Base-by-base conservation (phyloP, 1,140 invertebrate genomes). In the Temnothorax nylanderi region DNA sequence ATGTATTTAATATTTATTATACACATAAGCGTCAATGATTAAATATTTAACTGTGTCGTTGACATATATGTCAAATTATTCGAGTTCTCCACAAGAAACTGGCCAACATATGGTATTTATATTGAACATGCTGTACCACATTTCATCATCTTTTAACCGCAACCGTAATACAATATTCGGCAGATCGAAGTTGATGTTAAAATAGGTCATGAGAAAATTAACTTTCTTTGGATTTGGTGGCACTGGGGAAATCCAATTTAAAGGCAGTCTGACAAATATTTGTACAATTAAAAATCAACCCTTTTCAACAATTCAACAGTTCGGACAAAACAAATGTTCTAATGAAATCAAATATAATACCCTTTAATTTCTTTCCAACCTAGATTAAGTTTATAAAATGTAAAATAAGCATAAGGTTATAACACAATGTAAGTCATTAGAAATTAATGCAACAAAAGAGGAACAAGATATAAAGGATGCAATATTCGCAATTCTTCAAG, bases 101-200 rank as follows among this genome's bases (percentile, higher is more conserved):
- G 32, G 2, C 18, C n/a, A 54, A 51, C 10, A 49, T 67, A 51
- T 13, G 11, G 8, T 4, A 80, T 67, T 51, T 65, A 78, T 78
- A 49, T 1, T 21, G 18, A 7, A 26, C 32, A 65, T 26, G 13
- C 37, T 60, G 3, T 60, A 49, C 11, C 21, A 60, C 69, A 62
- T 69, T 56, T 13, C 56, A 76, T 81, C 60, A 62, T 88, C 58
- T 71, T 21, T 88, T 49, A 62, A 87, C 49, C 64, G 51, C 71
- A 77, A 89, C 41, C 34, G 62, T 78, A 85, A 88, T 13, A 37
- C 65, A 84, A 67, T 78, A 88, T 74, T 85, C 69, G 34, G 21
- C 37, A 44, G 71, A 74, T 76, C 47, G 54, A 77, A 84, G 32
- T 88, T 67, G 51, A 88, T 47, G 26, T 85, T 47, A 21, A 88